phyloP scores from a whole-genome alignment of 2,797 vertebrate species.

The Poecilia velifera region DNA sequence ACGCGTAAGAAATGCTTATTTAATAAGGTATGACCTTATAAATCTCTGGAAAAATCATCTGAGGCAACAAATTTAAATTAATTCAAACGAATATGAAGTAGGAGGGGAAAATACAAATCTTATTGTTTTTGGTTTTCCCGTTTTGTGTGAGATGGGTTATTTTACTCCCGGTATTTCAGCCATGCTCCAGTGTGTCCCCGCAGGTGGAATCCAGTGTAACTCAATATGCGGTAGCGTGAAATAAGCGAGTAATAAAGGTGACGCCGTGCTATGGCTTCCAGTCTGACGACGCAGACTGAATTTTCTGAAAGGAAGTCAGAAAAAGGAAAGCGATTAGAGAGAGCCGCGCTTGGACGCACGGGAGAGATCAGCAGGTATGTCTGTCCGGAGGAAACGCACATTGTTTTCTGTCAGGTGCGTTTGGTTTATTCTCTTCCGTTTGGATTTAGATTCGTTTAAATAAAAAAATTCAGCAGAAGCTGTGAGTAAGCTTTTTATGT shows the following conservation, averaged over 20 bases:
- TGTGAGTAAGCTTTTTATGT: background rate
- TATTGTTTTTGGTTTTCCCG: background rate
- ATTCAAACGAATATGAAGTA: background rate
- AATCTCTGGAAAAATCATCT: background rate
- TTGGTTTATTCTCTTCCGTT: background rate
- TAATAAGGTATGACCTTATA: background rate
- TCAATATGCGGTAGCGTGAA: slow-evolving; percentile 69
- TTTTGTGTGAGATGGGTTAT: background rate
- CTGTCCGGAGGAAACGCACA: slow-evolving; percentile 29
- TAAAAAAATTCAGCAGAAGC: background rate
- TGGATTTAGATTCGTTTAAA: slow-evolving; percentile 27
- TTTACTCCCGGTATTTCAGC: background rate
- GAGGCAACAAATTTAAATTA: background rate
- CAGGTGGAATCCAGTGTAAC: slow-evolving; percentile 53
- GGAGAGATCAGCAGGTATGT: slow-evolving; percentile 70
- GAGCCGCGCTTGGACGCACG: slow-evolving; percentile 22
- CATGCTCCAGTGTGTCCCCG: slow-evolving; percentile 24
- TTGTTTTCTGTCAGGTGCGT: slow-evolving; percentile 23
- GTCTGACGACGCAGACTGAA: slow-evolving; percentile 43
- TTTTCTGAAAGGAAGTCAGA: slow-evolving; percentile 35
- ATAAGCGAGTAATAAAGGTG: slow-evolving; percentile 71
- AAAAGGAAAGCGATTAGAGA: slow-evolving; percentile 24
- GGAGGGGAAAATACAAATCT: background rate
- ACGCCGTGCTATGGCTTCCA: slow-evolving; percentile 55
- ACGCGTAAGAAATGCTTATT: background rate